phyloP scores from a whole-genome alignment of 2,888 invertebrate genomes.

The Cheilosia soror region DNA sequence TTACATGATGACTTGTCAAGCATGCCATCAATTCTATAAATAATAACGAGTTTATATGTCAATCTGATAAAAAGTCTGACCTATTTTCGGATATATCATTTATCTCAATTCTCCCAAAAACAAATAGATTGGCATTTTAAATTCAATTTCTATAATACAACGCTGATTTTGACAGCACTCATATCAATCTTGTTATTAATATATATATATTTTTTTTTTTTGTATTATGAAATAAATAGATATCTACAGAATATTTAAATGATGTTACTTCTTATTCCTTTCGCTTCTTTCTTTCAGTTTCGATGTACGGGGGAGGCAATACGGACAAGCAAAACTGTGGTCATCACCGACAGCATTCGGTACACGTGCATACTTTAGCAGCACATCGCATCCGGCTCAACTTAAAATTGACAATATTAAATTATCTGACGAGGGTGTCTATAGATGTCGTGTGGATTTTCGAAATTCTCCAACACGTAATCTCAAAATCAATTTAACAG shows the following conservation, averaged over 20 bases:
- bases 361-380: constrained; percentile 92
- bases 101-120: not conserved
- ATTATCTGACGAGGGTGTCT: constrained; percentile 88
- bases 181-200: not conserved
- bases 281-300: constrained; percentile 85
- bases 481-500: constrained; percentile 89
- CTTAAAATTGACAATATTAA: constrained; percentile 88
- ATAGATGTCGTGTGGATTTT: constrained; percentile 90
- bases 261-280: no score
- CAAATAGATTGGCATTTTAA: not conserved
- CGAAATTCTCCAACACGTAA: constrained; percentile 90
- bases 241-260: not conserved
- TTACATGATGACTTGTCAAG: no score
- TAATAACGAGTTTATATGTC: no score
- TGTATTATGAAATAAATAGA: not conserved
- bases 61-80: no score
- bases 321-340: constrained; percentile 92
- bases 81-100: not conserved
- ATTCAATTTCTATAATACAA: not conserved
- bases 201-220: constrained; percentile 2
- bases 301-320: constrained; percentile 89
- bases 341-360: constrained; percentile 91
- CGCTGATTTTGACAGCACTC: constrained; percentile 36
- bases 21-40: no score
- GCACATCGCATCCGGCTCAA: constrained; percentile 91